Evolutionary conservation across 2,888 invertebrate species (phyloP), one percentile per base, ranked within the genome.

Genomic region (Plusia festucae): DNA sequence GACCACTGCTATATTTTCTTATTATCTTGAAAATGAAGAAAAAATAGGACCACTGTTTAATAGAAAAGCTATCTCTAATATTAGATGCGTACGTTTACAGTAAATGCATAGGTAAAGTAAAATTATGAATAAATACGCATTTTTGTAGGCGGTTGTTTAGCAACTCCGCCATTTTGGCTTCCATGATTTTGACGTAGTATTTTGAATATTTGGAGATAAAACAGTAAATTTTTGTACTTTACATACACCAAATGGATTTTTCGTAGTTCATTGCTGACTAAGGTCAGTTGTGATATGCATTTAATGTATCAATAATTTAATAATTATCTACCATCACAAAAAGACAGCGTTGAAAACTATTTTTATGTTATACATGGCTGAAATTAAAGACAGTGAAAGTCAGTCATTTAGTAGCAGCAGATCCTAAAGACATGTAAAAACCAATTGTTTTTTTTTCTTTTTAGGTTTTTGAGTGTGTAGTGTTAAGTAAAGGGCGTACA

Each of bases 1-100:
- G 93, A 94, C 94, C 93, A 94, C 86, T 88, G 84, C 88, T 88
- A 88, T 91, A 93, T 91, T 93, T 92, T 91, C 87, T 87, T 90
- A 91, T 82, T 84, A 83, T 85, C 85, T 83, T 80, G 68, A 84
- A 82, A 86, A 66, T 68, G 22, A 60, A 68, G 68, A 62, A 70
- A 60, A 55, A 68, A 90, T 90, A 91, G 90, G 93, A 94, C 93
- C 93, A 92, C 85, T 84, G 83, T 86, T 87, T 82, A 86, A 86
- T 85, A 86, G 86, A 88, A 90, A 90, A 90, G 92, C 93, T 93
- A 93, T 94, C 93, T 93, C 91, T 87, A 90, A 87, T 82, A 84
- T 85, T 87, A 90, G 85, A 87, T 76, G 82, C 86, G 78, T 87
- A 85, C 76, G 78, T 85, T 85, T 83, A 83, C 82, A 85, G 83